Percentiles rank a stretch among this genome's conserved stretches.
These are phyloP conservation scores for Hippopotamyrus pictus DNA, from an alignment of 2,797 vertebrate species.

Conservation along the genomic window DNA sequence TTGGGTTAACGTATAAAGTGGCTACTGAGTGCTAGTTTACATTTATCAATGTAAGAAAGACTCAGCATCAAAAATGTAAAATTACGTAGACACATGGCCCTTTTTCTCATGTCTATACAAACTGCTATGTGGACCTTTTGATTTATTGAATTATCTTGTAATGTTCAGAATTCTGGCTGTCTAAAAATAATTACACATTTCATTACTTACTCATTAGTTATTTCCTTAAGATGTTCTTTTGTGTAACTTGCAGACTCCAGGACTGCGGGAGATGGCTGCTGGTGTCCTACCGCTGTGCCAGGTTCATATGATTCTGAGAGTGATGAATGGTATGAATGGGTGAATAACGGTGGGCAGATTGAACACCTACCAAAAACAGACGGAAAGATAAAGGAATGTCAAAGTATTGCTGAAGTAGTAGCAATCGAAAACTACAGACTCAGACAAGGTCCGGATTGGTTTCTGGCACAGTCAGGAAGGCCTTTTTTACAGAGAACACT, in stretches of 20 bases:
- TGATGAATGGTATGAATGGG: not conserved
- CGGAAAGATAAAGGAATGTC: not conserved
- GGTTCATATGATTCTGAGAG: not conserved
- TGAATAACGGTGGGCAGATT: not conserved
- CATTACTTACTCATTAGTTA: not conserved
- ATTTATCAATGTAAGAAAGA: not conserved
- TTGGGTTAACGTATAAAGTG: not conserved
- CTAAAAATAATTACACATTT: not conserved
- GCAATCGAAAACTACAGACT: not conserved
- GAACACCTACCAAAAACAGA: not conserved
- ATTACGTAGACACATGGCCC: not conserved
- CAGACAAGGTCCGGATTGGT: not conserved
- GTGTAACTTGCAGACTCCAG: not conserved
- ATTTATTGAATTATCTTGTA: not conserved
- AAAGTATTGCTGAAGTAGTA: not conserved
- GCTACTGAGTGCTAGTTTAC: not conserved
- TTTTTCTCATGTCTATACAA: not conserved
- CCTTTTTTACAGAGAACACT: not conserved
- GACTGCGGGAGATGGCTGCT: not conserved
- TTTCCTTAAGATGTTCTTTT: not conserved
- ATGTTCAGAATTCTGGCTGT: not conserved
- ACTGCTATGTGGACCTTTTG: not conserved
- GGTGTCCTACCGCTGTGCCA: not conserved
- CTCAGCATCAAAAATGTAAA: not conserved
- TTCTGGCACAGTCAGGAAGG: not conserved